Conservation (phyloP, 2,797 vertebrate genomes). For the Tamandua tetradactyla region DNA sequence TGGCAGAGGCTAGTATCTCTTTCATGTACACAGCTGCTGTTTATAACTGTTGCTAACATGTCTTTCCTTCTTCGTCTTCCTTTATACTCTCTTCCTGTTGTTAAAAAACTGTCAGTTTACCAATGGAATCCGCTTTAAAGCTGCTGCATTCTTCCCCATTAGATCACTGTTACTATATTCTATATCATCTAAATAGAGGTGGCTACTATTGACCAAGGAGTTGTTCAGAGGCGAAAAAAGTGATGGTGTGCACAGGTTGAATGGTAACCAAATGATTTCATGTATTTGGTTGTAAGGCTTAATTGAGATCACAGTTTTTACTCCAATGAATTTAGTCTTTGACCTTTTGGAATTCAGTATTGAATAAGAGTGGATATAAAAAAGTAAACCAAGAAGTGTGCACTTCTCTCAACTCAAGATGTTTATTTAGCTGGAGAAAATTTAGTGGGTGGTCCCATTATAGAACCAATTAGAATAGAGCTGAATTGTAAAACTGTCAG, state of each 20-base stretch:
- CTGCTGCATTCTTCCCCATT: neutral
- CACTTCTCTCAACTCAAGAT: constrained; percentile 32
- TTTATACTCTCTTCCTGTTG: neutral
- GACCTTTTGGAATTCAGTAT: constrained; percentile 53
- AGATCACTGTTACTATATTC: neutral
- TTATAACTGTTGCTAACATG: constrained; percentile 31
- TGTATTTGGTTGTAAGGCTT: constrained; percentile 23
- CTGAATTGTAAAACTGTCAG: neutral
- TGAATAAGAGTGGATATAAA: constrained; percentile 54
- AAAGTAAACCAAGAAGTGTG: constrained; percentile 55
- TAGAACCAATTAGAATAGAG: neutral
- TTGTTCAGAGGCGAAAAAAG: neutral
- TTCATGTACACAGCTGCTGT: constrained; percentile 39
- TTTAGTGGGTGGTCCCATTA: constrained; percentile 53
- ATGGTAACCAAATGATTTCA: neutral
- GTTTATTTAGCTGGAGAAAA: constrained; percentile 66
- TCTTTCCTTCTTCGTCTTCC: neutral
- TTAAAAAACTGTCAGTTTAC: neutral
- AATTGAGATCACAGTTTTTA: constrained; percentile 18
- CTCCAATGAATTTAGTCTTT: constrained; percentile 2
- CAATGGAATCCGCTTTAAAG: neutral
- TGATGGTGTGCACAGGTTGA: neutral
- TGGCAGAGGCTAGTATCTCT: constrained; percentile 17
- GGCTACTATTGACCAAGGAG: neutral
- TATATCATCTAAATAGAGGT: neutral